Conservation (phyloP, 2,113 vertebrate species). For the Probosciger aterrimus region DNA sequence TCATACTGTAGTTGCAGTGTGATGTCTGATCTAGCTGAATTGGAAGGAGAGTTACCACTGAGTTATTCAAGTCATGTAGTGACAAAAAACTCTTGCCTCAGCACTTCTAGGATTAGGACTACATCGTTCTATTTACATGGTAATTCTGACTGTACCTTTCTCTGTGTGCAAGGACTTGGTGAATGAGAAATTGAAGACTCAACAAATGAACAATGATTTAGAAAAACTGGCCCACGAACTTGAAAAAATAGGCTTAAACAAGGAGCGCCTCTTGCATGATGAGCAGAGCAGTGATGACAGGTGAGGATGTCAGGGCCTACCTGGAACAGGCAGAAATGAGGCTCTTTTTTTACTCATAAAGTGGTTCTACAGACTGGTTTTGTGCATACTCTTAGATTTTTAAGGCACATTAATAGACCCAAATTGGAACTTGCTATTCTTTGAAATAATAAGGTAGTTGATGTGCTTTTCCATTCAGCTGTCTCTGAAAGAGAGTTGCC, state of each 20-base stretch:
- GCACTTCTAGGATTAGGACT: background rate
- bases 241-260: conserved; percentile 97
- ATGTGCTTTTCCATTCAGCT: background rate
- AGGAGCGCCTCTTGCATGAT: conserved; percentile 91
- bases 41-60: background rate
- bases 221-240: conserved; percentile 96
- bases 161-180: conserved; percentile 86
- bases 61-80: background rate
- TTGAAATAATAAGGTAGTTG: background rate
- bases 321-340: background rate
- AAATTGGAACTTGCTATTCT: background rate
- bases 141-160: conserved; percentile 4
- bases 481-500: background rate
- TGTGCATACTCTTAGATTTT: background rate
- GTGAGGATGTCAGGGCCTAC: conserved; percentile 64
- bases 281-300: conserved; percentile 93
- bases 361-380: background rate
- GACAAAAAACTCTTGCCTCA: background rate
- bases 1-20: background rate
- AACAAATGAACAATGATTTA: conserved; percentile 96
- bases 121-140: background rate
- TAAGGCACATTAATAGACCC: background rate
- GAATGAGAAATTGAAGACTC: conserved; percentile 91
- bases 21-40: background rate
- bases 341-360: background rate